Conservation (phyloP, 2,797 vertebrate species). For the Bradypodion ventrale region DNA sequence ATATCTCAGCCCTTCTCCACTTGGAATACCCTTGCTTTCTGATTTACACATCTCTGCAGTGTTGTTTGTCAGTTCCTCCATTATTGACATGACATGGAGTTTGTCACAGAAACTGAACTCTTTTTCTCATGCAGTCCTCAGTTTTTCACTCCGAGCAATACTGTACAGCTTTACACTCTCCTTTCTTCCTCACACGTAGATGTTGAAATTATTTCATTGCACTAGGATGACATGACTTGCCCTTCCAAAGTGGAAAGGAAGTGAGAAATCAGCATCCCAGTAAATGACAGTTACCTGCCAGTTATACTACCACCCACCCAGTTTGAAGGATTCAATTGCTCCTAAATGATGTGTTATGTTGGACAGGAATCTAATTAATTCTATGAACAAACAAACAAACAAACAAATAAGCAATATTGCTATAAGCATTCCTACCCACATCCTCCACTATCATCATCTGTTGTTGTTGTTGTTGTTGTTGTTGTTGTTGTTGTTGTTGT, state of each 20-base stretch:
- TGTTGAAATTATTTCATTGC: conserved; percentile 72
- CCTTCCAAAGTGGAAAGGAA: conserved; percentile 67
- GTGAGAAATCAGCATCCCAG: conserved; percentile 68
- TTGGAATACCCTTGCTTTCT: conserved; percentile 62
- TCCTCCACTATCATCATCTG: background rate
- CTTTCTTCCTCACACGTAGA: conserved; percentile 37
- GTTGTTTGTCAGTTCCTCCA: conserved; percentile 75
- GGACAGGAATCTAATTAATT: background rate
- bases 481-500: too few relatives aligned
- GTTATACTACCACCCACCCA: conserved; percentile 66
- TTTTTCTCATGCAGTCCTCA: background rate
- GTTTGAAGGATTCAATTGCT: conserved; percentile 52
- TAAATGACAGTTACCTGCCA: conserved; percentile 61
- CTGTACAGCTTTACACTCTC: conserved; percentile 44
- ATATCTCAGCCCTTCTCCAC: conserved; percentile 60
- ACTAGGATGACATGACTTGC: conserved; percentile 56
- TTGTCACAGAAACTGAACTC: conserved; percentile 61
- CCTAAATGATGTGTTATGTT: conserved; percentile 41
- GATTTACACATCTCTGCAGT: conserved; percentile 73
- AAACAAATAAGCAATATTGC: background rate
- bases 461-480: too few relatives aligned
- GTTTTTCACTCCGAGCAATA: background rate
- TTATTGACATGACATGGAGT: conserved; percentile 77
- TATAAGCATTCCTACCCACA: conserved; percentile 37
- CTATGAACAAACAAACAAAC: background rate